These are phyloP conservation scores for Lymantria dispar DNA, from an alignment of 2,888 invertebrate species.

Conservation along the genomic window DNA sequence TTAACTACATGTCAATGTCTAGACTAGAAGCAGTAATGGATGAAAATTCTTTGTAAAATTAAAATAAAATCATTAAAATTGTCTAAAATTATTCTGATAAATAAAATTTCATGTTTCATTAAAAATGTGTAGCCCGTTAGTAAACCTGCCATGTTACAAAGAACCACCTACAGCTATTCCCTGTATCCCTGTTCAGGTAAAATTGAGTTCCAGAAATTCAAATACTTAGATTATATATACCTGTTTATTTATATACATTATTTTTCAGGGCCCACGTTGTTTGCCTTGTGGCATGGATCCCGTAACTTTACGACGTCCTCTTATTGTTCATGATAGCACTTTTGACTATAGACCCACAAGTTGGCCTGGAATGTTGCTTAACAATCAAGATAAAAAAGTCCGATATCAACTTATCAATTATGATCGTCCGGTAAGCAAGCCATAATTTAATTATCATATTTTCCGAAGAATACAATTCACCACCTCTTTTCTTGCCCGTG, in stretches of 20 bases:
- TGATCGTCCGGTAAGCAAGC: constrained; percentile 55
- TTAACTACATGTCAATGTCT: too few relatives aligned
- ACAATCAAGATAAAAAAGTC: constrained; percentile 72
- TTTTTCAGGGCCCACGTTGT: constrained; percentile 57
- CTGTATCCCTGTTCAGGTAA: constrained; percentile 54
- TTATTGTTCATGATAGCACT: constrained; percentile 73
- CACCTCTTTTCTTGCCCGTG: too few relatives aligned
- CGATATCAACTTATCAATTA: constrained; percentile 71
- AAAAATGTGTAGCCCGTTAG: constrained; percentile 57
- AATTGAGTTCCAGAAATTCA: not conserved
- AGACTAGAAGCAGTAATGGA: too few relatives aligned
- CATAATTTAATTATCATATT: too few relatives aligned
- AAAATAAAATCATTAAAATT: constrained; percentile 12
- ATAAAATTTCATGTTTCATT: not conserved
- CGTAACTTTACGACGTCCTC: constrained; percentile 63
- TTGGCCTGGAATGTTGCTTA: constrained; percentile 70
- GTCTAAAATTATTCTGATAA: constrained; percentile 1
- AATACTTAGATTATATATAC: not conserved
- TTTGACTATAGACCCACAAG: constrained; percentile 74
- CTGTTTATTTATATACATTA: not conserved
- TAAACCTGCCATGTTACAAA: constrained; percentile 49
- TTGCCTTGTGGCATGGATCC: constrained; percentile 69
- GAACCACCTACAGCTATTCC: constrained; percentile 57
- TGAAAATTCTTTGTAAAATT: constrained; percentile 1
- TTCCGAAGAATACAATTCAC: too few relatives aligned